phyloP scores from a whole-genome alignment of 2,113 vertebrate species.

The Symphodus melops region DNA sequence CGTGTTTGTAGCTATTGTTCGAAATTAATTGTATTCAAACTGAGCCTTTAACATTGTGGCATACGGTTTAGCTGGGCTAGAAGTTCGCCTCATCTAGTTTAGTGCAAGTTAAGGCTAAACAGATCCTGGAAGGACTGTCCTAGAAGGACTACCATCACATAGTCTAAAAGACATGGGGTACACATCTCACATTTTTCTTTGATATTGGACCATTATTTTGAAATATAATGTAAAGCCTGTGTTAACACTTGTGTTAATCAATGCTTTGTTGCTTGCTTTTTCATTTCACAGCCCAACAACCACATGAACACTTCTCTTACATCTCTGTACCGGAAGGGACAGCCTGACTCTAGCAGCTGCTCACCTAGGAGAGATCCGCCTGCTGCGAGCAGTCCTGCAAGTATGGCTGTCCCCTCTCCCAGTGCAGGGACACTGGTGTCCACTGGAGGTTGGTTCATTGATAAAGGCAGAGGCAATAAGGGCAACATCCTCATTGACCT shows the following conservation, averaged over 20 bases:
- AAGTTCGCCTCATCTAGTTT: too few relatives aligned
- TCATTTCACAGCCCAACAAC: conserved; percentile 84
- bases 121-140: too few relatives aligned
- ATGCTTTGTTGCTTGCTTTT: background rate
- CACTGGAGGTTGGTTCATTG: conserved; percentile 89
- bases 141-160: too few relatives aligned
- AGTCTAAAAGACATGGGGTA: too few relatives aligned
- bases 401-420: background rate
- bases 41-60: too few relatives aligned
- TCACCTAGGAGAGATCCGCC: conserved; percentile 62
- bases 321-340: conserved; percentile 90
- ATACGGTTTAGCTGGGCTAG: too few relatives aligned
- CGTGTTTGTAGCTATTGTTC: too few relatives aligned
- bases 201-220: background rate
- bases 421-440: conserved; percentile 60
- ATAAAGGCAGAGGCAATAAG: conserved; percentile 63
- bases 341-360: conserved; percentile 65
- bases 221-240: background rate
- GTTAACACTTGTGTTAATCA: background rate
- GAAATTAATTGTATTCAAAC: too few relatives aligned
- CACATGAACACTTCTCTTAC: conserved; percentile 93
- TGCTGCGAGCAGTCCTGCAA: conserved; percentile 26
- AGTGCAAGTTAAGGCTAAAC: too few relatives aligned
- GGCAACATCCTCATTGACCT: conserved; percentile 84
- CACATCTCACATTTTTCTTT: too few relatives aligned